Evolutionary conservation across 2,113 vertebrate species (phyloP), one percentile per base, ranked within the genome.

Genomic region (Saimiri boliviensis): DNA sequence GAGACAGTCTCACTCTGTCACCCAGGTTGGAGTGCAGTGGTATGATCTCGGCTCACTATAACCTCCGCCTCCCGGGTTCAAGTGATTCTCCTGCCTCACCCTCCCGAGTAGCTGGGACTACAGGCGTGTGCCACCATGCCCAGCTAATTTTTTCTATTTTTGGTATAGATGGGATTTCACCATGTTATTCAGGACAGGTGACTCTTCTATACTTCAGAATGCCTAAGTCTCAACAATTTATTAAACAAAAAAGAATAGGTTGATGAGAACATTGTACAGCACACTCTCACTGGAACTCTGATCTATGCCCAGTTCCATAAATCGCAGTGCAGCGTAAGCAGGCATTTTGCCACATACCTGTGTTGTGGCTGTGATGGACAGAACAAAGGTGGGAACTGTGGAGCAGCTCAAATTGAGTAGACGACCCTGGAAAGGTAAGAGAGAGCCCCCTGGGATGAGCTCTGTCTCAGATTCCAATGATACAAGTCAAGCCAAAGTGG

Each of bases 341-440:
- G 52, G 71, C 19, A 16, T 32, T 27, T 16, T 1, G 2, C 68
- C n/a, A 98, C 98, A 0, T 93, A 99, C 99, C 99, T 99, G 99
- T 86, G 99, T 99, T 42, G 99, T 99, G 81, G 99, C 99, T 5
- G 99, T 99, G 98, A 99, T 99, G 96, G 99, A 99, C 95, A 99
- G 98, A 35, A 99, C 99, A 93, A 99, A 99, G 25, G 99, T 99
- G 83, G 99, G 99, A 89, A 99, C 99, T 0, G 99, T 99, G 97
- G 99, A 99, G 98, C 99, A 99, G 99, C 99, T 99, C 97, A 99
- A 98, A 97, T 99, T 99, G 91, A 99, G 99, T 37, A 99, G 99
- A 60, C 99, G 99, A 45, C 99, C 99, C 99, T 99, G 97, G 95
- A 91, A 93, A 89, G 77, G 95, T 17, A 95, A 89, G 56, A 93